These are phyloP conservation scores for Alethe castanea DNA, from an alignment of 2,113 vertebrate species.

Conservation along the genomic window DNA sequence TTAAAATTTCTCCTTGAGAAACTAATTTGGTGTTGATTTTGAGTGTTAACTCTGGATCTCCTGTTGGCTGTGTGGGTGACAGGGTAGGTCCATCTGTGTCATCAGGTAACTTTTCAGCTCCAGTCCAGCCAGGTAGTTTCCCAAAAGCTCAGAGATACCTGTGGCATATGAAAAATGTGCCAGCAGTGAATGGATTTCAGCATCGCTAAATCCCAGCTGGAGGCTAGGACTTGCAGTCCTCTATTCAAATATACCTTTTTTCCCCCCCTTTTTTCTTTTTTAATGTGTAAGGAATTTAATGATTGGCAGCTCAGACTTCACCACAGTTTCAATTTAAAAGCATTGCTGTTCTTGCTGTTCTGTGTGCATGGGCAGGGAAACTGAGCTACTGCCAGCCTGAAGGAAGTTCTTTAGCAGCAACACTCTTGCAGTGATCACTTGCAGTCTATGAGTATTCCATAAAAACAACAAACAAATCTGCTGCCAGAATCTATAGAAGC, in stretches of 20 bases:
- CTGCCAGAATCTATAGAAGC: background rate
- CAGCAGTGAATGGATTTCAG: background rate
- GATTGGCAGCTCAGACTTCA: background rate
- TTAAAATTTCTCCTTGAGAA: background rate
- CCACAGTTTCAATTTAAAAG: background rate
- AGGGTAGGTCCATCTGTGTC: background rate
- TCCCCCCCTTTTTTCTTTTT: background rate
- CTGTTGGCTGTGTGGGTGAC: background rate
- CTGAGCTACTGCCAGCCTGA: background rate
- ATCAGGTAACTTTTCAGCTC: background rate
- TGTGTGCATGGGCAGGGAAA: background rate
- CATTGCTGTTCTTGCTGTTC: background rate
- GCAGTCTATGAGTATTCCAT: background rate
- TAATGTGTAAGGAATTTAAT: background rate
- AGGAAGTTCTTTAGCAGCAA: background rate
- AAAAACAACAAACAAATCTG: constrained; percentile 16
- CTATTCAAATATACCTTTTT: background rate
- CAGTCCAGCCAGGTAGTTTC: background rate
- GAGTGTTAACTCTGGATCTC: background rate
- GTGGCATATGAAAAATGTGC: background rate
- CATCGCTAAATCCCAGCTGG: background rate
- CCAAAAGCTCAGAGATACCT: background rate
- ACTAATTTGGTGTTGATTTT: background rate
- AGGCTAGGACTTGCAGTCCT: background rate
- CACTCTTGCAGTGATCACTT: background rate